Conservation (phyloP, 2,888 invertebrate genomes). For the Invenusta paracnida region DNA sequence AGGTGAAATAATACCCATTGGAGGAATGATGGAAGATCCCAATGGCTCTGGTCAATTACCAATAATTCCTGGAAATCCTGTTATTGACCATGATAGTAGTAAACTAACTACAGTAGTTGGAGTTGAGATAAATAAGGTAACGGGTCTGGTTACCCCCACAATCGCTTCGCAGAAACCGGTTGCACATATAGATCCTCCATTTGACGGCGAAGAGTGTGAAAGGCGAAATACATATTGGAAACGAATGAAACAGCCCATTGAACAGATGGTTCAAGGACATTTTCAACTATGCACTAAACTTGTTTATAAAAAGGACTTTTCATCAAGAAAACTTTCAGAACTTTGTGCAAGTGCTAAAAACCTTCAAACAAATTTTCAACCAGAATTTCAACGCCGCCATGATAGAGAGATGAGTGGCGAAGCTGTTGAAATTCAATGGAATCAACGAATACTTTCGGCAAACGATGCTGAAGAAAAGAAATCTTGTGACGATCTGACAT, state of each 20-base stretch:
- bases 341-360: background rate
- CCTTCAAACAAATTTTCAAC: background rate
- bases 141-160: constrained; percentile 51
- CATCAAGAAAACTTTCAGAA: background rate
- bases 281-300: background rate
- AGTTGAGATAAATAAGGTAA: constrained; percentile 52
- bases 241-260: background rate
- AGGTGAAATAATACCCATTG: constrained; percentile 51
- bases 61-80: constrained; percentile 53
- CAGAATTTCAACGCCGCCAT: background rate
- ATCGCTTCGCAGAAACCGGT: background rate
- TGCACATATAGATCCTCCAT: background rate
- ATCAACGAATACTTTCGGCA: background rate
- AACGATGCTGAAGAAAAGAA: background rate
- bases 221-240: background rate
- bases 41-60: constrained; percentile 57
- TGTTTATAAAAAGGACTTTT: background rate
- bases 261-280: background rate
- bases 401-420: background rate
- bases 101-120: constrained; percentile 55
- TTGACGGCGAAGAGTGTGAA: background rate
- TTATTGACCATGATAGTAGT: constrained; percentile 55
- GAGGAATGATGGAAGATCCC: constrained; percentile 58
- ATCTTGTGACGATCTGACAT: background rate
- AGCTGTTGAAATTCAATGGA: background rate